phyloP scores from a whole-genome alignment of 53 echinoderm and acorn worm genomes.

The Arbacia lixula region DNA sequence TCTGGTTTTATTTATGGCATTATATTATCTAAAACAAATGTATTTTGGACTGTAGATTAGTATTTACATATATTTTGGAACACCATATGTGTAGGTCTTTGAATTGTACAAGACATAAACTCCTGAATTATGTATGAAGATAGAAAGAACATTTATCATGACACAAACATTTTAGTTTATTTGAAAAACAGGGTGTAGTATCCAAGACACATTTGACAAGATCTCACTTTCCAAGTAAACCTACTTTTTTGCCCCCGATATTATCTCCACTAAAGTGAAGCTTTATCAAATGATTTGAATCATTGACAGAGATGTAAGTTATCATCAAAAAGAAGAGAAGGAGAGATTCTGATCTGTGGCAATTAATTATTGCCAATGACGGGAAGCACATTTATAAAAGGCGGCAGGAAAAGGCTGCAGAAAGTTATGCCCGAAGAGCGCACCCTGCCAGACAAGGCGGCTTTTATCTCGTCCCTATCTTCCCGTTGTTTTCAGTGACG shows the following conservation, averaged over 20 bases:
- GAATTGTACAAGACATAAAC: too few species aligned
- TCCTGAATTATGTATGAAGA: too few species aligned
- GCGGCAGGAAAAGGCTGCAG: conserved; percentile 51
- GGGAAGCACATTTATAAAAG: conserved; percentile 32
- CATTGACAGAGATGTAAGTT: not conserved
- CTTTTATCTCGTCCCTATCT: conserved; percentile 47
- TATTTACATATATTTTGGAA: too few species aligned
- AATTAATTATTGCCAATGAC: conserved; percentile 41
- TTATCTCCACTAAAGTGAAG: conserved; percentile 6
- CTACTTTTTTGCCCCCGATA: conserved; percentile 13
- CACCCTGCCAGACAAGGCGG: conserved; percentile 42
- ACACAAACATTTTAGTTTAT: too few species aligned
- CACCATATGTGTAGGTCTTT: too few species aligned
- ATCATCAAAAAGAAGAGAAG: not conserved
- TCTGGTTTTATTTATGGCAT: too few species aligned
- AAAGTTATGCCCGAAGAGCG: conserved; percentile 38
- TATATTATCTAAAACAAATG: too few species aligned
- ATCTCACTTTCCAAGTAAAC: conserved; percentile 16
- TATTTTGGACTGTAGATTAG: too few species aligned
- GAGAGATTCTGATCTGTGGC: conserved; percentile 25
- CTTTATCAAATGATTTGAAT: conserved; percentile 22
- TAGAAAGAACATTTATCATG: too few species aligned
- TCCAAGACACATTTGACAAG: conserved; percentile 5
- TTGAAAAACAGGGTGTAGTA: too few species aligned
- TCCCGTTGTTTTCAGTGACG: conserved; percentile 32